Percentiles rank a stretch among this genome's conserved stretches.
phyloP scores from a whole-genome alignment of 2,797 vertebrate species.

The Acanthurus leucopareius region DNA sequence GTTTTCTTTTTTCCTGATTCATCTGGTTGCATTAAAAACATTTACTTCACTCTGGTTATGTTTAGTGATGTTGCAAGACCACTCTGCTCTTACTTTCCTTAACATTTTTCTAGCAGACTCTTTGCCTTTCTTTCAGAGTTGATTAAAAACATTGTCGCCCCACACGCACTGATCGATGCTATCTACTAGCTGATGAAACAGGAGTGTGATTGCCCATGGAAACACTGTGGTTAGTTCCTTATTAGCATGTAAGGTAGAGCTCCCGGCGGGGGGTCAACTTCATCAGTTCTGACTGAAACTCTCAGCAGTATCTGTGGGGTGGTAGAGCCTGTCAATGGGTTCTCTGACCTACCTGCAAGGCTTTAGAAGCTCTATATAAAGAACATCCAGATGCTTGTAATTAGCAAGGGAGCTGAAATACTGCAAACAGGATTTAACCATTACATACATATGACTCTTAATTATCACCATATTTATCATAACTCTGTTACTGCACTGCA shows the following conservation, averaged over 20 bases:
- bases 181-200: conserved; percentile 54
- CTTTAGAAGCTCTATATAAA: conserved; percentile 32
- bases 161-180: conserved; percentile 65
- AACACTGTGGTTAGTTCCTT: conserved; percentile 46
- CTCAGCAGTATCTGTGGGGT: conserved; percentile 35
- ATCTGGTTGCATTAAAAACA: background rate
- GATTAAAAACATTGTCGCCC: conserved; percentile 48
- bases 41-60: background rate
- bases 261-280: conserved; percentile 37
- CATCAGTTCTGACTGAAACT: conserved; percentile 39
- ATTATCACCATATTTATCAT: background rate
- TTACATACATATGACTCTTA: background rate
- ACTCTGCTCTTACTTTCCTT: conserved; percentile 1
- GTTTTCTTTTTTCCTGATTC: background rate
- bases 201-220: conserved; percentile 54
- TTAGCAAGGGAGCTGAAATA: background rate
- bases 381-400: conserved; percentile 8
- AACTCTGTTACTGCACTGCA: background rate
- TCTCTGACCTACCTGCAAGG: conserved; percentile 40
- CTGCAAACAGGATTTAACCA: background rate
- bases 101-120: conserved; percentile 32
- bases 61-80: background rate
- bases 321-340: conserved; percentile 48
- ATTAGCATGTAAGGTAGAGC: conserved; percentile 56
- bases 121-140: conserved; percentile 20